Evolutionary conservation across 2,113 vertebrate genomes (phyloP).

Genomic region (Nibea albiflora): DNA sequence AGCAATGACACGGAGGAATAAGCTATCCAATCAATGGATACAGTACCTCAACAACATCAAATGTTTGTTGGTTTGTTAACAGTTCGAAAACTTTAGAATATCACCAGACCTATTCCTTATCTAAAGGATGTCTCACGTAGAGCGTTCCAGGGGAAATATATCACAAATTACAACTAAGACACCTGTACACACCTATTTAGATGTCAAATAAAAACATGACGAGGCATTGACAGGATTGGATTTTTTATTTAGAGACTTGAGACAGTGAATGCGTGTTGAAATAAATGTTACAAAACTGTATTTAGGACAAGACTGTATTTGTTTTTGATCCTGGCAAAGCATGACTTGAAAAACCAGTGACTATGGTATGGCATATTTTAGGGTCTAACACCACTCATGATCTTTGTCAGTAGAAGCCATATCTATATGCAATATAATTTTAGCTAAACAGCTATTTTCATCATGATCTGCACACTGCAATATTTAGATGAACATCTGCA

Average conservation of each 20-base stretch:
- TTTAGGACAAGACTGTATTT: slow-evolving; percentile 47
- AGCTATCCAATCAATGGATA: neutral
- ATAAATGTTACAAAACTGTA: slow-evolving; percentile 72
- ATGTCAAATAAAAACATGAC: slow-evolving; percentile 20
- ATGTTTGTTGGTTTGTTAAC: neutral
- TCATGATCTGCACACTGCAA: slow-evolving; percentile 33
- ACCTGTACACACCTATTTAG: neutral
- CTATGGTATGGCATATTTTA: slow-evolving; percentile 46
- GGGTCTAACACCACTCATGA: slow-evolving; percentile 47
- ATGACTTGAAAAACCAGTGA: slow-evolving; percentile 47
- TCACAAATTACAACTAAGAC: neutral
- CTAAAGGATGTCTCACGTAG: neutral
- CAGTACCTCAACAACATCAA: neutral
- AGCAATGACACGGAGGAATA: neutral
- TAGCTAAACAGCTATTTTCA: slow-evolving; percentile 55
- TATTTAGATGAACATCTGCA: slow-evolving; percentile 34
- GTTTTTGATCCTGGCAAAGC: slow-evolving; percentile 50
- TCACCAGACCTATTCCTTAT: neutral
- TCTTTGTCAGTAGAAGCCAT: slow-evolving; percentile 55
- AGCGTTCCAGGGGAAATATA: neutral
- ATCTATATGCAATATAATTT: slow-evolving; percentile 52
- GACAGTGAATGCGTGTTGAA: slow-evolving; percentile 51
- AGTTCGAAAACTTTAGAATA: neutral
- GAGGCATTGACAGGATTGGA: slow-evolving; percentile 15
- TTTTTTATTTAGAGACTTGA: slow-evolving; percentile 66